Conservation (phyloP, 2,113 vertebrate genomes). For the Prolemur simus region DNA sequence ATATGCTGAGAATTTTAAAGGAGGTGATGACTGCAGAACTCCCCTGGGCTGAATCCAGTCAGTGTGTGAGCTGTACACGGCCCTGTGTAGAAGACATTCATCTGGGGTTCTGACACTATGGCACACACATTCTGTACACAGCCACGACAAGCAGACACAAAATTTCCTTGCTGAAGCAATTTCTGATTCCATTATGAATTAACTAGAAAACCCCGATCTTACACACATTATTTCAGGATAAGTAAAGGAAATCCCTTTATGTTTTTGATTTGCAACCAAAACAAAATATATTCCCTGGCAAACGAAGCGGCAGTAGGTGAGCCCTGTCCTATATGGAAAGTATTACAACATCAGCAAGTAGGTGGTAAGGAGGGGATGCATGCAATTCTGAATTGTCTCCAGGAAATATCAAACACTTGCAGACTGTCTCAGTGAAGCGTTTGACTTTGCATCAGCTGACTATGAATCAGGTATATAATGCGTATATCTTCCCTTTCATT, state of each 20-base stretch:
- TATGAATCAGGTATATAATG: background rate
- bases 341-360: background rate
- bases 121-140: background rate
- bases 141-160: background rate
- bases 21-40: background rate
- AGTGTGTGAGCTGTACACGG: accelerated
- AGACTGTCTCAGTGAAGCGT: background rate
- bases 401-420: slow-evolving; percentile 23
- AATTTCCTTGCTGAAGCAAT: background rate
- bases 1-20: background rate
- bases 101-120: background rate
- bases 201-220: background rate
- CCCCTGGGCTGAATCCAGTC: background rate
- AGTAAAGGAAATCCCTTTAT: background rate
- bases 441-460: background rate
- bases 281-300: background rate
- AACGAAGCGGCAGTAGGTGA: background rate
- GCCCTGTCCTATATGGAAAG: background rate
- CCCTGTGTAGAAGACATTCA: background rate
- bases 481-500: background rate
- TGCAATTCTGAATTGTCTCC: background rate
- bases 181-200: background rate
- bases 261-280: background rate
- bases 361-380: background rate
- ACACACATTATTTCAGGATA: background rate